phyloP scores from a whole-genome alignment of 1,140 invertebrate genomes.

The Camponotus floridanus region DNA sequence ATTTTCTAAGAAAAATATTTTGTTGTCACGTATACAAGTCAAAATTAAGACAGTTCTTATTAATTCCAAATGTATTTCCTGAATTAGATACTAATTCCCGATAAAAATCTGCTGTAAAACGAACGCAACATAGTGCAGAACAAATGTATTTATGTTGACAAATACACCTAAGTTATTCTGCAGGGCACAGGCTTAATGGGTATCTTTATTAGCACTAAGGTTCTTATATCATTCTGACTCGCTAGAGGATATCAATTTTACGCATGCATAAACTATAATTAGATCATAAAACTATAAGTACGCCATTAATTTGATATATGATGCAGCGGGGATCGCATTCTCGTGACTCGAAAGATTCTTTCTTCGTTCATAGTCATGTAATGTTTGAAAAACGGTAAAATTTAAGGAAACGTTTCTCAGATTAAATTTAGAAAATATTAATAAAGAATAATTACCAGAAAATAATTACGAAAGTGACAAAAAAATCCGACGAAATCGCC shows the following conservation, averaged over 20 bases:
- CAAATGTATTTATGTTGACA: background rate
- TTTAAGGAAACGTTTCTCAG: background rate
- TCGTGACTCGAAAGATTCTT: background rate
- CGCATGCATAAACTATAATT: slow-evolving; percentile 8
- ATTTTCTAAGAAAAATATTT: background rate
- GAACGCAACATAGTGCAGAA: background rate
- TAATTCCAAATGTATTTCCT: background rate
- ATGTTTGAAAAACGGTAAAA: background rate
- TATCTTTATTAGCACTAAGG: slow-evolving; percentile 7
- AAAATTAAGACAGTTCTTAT: too few relatives aligned
- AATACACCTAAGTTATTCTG: background rate
- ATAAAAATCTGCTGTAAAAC: background rate
- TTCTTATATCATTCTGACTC: background rate
- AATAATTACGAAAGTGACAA: too few relatives aligned
- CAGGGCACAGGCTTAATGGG: background rate
- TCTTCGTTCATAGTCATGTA: background rate
- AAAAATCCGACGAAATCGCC: background rate
- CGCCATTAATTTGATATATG: background rate
- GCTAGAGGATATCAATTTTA: slow-evolving; percentile 11
- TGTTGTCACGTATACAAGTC: background rate
- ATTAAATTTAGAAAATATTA: background rate
- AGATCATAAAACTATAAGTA: slow-evolving; percentile 23
- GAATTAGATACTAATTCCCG: background rate
- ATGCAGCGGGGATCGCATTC: background rate
- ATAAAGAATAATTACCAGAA: background rate